phyloP scores from a whole-genome alignment of 1,140 invertebrate species.

The Helicorthomorpha holstii region DNA sequence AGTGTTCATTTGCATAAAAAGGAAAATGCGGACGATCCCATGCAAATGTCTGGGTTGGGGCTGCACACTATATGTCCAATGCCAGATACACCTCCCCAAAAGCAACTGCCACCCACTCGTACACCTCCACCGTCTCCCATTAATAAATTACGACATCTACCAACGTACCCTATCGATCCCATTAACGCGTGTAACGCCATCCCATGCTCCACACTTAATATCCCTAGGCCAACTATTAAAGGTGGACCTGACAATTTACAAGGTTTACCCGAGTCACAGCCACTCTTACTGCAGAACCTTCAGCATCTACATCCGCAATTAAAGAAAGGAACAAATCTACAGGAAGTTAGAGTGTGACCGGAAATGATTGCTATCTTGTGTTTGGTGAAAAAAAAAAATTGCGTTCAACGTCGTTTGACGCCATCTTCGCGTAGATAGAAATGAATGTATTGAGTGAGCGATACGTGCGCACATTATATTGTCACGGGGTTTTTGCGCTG shows the following conservation, averaged over 20 bases:
- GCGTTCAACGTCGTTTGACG: no score
- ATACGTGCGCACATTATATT: no score
- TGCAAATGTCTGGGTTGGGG: neutral
- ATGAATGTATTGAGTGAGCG: no score
- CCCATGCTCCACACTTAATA: neutral
- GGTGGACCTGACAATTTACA: neutral
- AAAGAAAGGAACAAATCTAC: conserved; percentile 1
- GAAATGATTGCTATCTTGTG: no score
- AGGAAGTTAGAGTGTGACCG: conserved; percentile 9
- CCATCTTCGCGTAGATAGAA: no score
- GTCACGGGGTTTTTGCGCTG: no score
- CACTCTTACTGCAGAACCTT: conserved; percentile 4
- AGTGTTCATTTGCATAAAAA: neutral
- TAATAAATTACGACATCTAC: neutral
- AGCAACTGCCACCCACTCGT: conserved; percentile 2
- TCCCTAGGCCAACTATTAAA: neutral
- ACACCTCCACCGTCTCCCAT: conserved; percentile 9
- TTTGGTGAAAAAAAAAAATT: no score
- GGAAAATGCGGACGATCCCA: neutral
- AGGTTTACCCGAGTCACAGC: conserved; percentile 4
- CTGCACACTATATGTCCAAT: neutral
- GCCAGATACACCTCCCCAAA: neutral
- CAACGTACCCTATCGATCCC: neutral
- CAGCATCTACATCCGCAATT: neutral
- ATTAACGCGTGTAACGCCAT: neutral